Evolutionary conservation across 2,113 vertebrate species (phyloP).

Genomic region (Passer montanus): DNA sequence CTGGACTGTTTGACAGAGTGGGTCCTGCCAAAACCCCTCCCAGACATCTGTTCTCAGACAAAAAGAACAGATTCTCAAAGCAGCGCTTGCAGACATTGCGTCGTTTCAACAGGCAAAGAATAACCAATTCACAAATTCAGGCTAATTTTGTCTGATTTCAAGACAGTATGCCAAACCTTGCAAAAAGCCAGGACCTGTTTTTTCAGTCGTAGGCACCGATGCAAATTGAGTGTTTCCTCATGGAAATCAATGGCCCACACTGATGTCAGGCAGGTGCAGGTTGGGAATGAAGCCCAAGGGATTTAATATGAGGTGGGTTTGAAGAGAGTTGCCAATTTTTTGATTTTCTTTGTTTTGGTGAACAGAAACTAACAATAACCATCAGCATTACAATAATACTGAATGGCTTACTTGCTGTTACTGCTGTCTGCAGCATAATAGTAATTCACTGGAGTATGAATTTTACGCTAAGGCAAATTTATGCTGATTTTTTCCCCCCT

Average conservation of each 20-base stretch:
- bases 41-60: conserved; percentile 93
- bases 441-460: not conserved
- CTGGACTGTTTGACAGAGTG: conserved; percentile 90
- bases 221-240: conserved; percentile 1
- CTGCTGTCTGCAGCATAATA: not conserved
- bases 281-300: not conserved
- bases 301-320: not conserved
- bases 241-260: not conserved
- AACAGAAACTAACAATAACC: not conserved
- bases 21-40: conserved; percentile 86
- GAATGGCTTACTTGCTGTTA: not conserved
- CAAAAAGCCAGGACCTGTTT: conserved; percentile 26
- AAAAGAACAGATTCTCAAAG: conserved; percentile 72
- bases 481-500: not conserved
- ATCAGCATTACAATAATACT: conserved; percentile 28
- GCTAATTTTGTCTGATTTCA: conserved; percentile 65
- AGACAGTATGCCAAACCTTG: conserved; percentile 17
- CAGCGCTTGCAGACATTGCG: conserved; percentile 28
- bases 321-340: conserved; percentile 10
- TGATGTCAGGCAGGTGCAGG: conserved; percentile 43
- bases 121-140: conserved; percentile 66
- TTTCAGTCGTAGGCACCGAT: not conserved
- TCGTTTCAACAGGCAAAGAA: conserved; percentile 59
- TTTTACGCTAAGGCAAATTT: not conserved
- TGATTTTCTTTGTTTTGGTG: conserved; percentile 35